Base-by-base conservation (phyloP, 2,888 invertebrate genomes). In the Acanthosepion esculentum region DNA sequence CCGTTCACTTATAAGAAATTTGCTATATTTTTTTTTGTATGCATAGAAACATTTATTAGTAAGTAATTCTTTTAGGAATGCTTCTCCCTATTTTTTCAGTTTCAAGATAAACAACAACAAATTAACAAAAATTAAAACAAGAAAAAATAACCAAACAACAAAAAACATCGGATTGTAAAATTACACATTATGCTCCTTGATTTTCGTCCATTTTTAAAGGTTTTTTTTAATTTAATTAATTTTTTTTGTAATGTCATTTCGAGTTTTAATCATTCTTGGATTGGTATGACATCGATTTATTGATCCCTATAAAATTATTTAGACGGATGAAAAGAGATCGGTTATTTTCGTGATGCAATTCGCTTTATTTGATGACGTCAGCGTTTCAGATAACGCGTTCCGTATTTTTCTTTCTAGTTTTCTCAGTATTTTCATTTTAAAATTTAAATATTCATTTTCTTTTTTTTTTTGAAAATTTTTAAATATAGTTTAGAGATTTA, bases 261-360 rank as follows among this genome's bases (percentile, higher is more conserved):
- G 78, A 78, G n/a, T 10, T 78, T 78, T 78, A n/a, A 33, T 15
- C n/a, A 12, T 78, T 78, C 18, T 78, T 78, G n/a, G 10, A 33
- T 78, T 10, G 1, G 64, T 64, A 64, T 64, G 64, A 23, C 64
- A 78, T 78, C 78, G n/a, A 33, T 78, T 33, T n/a, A 33, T 78
- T 78, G 78, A 78, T 78, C n/a, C 78, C 78, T n/a, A 78, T 8
- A 78, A 78, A 78, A 78, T 78, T 78, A 78, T 78, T n/a, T n/a
- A 78, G 78, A 78, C 78, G 78, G 78, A 78, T 78, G 78, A 78
- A 33, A 78, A 78, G 78, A 78, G 78, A 78, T 78, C 78, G 78
- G 78, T 78, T 33, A 12, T n/a, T 78, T n/a, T 78, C n/a, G 78
- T 78, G 78, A 78, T n/a, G 78, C n/a, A 78, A n/a, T 78, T 78